Evolutionary conservation across 1,140 invertebrate species (phyloP), one percentile per base, ranked within the genome.

Genomic region (Odontomachus brunneus): DNA sequence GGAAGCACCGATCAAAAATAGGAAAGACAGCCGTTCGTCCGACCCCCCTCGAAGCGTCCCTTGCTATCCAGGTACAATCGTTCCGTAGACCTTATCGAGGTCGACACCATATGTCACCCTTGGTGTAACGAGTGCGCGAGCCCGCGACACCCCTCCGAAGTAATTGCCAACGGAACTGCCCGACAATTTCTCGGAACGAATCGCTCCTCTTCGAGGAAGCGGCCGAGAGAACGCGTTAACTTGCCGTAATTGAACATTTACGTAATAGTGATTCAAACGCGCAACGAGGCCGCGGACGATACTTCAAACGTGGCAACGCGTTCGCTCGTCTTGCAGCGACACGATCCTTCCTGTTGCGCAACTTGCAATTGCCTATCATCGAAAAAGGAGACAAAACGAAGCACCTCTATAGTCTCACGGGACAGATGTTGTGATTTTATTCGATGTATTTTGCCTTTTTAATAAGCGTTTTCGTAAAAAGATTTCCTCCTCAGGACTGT

Each of bases 21-120:
- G 85, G 81, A 91, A 87, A 88, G 59, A 86, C 87, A 88, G 75
- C 73, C 83, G 74, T 85, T 65, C 48, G 33, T 87, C 80, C 15
- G 87, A 87, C 92, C 93, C 93, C 93, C 93, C 92, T 93, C 92
- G 92, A 93, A 94, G 91, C 90, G 89, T 88, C 89, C 87, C 84
- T 86, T 4, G 63, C 63, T 88, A 67, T 69, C 78, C 87, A 89
- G 84, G 80, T 85, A 88, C 74, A 12, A 73, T 74, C 71, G 66
- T 84, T 51, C 78, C 59, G 59, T 83, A 88, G 87, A 88, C 86
- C 69, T 90, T 90, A 87, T 88, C 85, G 83, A 88, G 83, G 65
- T 81, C 81, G 76, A 60, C 75, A 78, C 91, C 92, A 93, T 93
- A 93, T 94, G 93, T 91, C 89, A 89, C 84, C 69, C 65, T 72